phyloP scores from a whole-genome alignment of 2,888 invertebrate genomes.

The Helobdella robusta region DNA sequence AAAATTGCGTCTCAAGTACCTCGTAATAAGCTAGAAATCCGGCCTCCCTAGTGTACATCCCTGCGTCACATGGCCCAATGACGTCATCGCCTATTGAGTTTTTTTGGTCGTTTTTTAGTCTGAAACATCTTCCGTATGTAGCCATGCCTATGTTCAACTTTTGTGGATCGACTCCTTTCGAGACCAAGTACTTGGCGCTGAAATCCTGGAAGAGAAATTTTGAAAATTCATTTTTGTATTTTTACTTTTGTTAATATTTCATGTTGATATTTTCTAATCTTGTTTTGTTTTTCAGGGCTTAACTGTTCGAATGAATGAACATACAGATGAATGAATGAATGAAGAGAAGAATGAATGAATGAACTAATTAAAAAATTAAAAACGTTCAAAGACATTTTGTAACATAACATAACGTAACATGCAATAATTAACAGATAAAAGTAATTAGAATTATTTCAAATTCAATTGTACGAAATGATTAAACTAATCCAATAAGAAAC shows the following conservation, averaged over 20 bases:
- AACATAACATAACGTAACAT: no score
- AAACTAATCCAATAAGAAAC: not conserved
- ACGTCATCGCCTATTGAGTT: slow-evolving; percentile 39
- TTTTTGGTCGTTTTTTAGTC: slow-evolving; percentile 32
- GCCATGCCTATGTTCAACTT: slow-evolving; percentile 42
- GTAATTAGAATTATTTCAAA: no score
- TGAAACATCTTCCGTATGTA: slow-evolving; percentile 41
- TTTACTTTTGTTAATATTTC: no score
- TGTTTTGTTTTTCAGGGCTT: no score
- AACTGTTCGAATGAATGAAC: no score
- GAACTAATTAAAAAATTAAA: not conserved
- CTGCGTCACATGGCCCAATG: slow-evolving; percentile 36
- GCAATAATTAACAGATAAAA: no score
- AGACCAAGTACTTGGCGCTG: slow-evolving; percentile 39
- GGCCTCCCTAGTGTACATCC: slow-evolving; percentile 38
- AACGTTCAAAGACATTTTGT: not conserved
- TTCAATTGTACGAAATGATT: not conserved
- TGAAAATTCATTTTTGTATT: no score
- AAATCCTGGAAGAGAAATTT: slow-evolving; percentile 30
- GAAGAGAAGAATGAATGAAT: no score
- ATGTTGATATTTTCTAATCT: no score
- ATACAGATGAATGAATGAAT: no score
- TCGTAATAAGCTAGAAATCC: slow-evolving; percentile 45
- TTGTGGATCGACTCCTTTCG: slow-evolving; percentile 38
- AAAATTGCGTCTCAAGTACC: no score